These are phyloP conservation scores for Perognathus longimembris DNA, from an alignment of 2,113 vertebrate species.

Conservation along the genomic window DNA sequence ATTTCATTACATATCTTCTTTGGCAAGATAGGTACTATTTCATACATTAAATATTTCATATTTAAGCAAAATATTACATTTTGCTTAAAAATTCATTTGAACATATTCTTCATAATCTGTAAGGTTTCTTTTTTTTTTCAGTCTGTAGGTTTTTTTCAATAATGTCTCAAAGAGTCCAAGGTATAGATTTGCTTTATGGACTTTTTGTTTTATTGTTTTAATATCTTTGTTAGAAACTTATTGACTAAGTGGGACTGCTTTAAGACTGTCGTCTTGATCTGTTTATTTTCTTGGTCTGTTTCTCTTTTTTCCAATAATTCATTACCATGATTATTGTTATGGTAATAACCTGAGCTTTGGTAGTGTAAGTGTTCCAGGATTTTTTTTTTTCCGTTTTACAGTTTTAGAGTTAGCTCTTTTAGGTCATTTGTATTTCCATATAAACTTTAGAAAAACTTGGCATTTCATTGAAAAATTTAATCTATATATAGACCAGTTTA, in stretches of 20 bases:
- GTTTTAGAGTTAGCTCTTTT: too few relatives aligned
- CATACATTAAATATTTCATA: background rate
- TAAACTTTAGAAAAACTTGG: too few relatives aligned
- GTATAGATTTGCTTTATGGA: background rate
- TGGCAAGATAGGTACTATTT: constrained; percentile 3
- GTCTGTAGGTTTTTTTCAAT: too few relatives aligned
- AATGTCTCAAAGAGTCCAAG: background rate
- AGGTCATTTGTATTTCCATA: too few relatives aligned
- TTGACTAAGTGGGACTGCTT: background rate
- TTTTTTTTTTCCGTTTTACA: background rate
- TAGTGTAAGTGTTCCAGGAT: background rate
- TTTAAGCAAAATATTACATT: too few relatives aligned
- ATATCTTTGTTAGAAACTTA: background rate
- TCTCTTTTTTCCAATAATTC: background rate
- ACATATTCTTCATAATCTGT: background rate
- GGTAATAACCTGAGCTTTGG: constrained; percentile 32
- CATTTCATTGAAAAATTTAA: too few relatives aligned
- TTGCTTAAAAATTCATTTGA: background rate
- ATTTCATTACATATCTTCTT: constrained; percentile 1
- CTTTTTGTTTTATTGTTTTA: background rate
- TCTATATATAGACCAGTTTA: too few relatives aligned
- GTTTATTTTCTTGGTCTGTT: background rate
- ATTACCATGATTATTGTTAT: background rate
- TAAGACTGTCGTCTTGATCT: background rate
- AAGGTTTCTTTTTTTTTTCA: too few relatives aligned